Evolutionary conservation across 2,113 vertebrate genomes (phyloP), one percentile per base, ranked within the genome.

Genomic region (Cheilinus undulatus): DNA sequence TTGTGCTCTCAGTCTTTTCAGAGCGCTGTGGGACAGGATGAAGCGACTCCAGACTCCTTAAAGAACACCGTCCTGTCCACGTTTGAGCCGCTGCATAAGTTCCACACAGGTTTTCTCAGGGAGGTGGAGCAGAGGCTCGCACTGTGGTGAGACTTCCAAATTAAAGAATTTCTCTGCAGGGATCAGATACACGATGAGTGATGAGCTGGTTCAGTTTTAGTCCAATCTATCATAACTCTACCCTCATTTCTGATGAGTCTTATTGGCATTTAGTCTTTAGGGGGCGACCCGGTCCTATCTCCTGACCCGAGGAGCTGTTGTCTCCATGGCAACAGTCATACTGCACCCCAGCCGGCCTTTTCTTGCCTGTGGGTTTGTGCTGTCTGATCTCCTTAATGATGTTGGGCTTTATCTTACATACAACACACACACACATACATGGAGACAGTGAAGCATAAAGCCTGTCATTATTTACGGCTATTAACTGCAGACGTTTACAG

Each of bases 101-200:
- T 97, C 91, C 98, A 99, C 77, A 91, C 94, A n/a, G 95, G 92
- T 82, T 99, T 99, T 92, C 95, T 99, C 88, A 97, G 96, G 92
- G 97, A 99, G 91, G 94, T 97, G 88, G 97, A 99, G 90, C 97
- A 98, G 84, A 93, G 97, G 67, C 94, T 99, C 68, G 95, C 95
- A 64, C 83, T 97, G 19, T 99, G 98, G 98, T 99, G 91, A 98
- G 96, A 71, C 75, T 42, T n/a, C 32, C 43, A 19, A 2, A 24
- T 50, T 45, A 45, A 45, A 43, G n/a, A 3, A 32, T 1, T 10
- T 45, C 42, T 8, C 19, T n/a, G 19, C 42, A 20, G 42, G 42
- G 17, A 36, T 17, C 15, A 42, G 19, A 42, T 19, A 17, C 2
- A 42, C 6, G 5, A 1, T 4, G 13, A 17, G 14, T 42, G 40